phyloP scores from a whole-genome alignment of 2,113 vertebrate species.

The Mormoops blainvillei region DNA sequence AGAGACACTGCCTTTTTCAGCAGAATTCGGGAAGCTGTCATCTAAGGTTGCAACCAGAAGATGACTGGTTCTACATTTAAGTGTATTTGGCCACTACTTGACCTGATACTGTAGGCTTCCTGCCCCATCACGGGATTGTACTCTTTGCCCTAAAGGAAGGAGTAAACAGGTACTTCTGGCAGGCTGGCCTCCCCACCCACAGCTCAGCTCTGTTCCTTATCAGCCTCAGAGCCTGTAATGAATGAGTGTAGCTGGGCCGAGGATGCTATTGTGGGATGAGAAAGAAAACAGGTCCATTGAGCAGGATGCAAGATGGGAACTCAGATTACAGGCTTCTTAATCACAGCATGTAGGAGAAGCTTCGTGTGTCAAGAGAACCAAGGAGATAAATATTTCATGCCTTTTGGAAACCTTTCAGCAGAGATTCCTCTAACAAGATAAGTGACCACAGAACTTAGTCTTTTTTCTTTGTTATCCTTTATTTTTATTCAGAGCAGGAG shows the following conservation, averaged over 20 bases:
- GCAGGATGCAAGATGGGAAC: background rate
- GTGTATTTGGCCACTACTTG: background rate
- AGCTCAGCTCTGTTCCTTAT: background rate
- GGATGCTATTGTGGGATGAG: background rate
- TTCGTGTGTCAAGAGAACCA: background rate
- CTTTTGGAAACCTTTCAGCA: background rate
- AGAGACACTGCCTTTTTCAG: background rate
- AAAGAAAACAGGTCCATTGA: background rate
- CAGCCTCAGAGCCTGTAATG: background rate
- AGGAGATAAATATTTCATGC: background rate
- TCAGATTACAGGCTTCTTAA: background rate
- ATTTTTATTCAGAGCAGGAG: background rate
- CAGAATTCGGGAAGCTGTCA: background rate
- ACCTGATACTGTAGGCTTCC: background rate
- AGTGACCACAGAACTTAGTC: background rate
- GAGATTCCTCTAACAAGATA: conserved; percentile 3
- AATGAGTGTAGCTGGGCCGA: background rate
- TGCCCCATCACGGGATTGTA: background rate
- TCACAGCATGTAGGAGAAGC: background rate
- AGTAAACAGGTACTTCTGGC: background rate
- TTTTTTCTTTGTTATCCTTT: background rate
- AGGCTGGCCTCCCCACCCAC: background rate
- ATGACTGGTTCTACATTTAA: background rate
- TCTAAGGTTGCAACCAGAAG: background rate
- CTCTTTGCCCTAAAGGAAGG: background rate